phyloP scores from a whole-genome alignment of 1,140 invertebrate genomes.

The Babylonia areolata region DNA sequence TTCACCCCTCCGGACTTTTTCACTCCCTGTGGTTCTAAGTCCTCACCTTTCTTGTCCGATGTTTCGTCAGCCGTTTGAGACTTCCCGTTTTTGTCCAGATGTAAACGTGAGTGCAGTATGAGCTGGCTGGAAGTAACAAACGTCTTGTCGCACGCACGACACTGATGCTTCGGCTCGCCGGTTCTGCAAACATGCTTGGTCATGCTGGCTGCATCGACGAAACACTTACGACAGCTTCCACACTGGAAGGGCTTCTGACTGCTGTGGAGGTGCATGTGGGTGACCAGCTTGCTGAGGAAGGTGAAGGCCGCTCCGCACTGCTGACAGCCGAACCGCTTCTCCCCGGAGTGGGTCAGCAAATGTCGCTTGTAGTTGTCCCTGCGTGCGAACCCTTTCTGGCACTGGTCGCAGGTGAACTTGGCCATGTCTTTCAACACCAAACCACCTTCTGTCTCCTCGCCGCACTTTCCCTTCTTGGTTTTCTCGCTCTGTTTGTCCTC shows the following conservation, averaged over 20 bases:
- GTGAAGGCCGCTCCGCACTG: conserved; percentile 31
- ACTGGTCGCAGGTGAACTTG: neutral
- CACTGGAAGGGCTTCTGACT: conserved; percentile 5
- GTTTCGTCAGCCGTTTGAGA: neutral
- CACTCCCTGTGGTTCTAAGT: neutral
- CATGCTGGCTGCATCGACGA: neutral
- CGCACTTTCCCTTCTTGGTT: neutral
- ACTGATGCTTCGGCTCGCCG: neutral
- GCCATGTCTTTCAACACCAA: too few relatives aligned
- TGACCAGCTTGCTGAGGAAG: neutral
- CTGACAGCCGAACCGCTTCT: conserved; percentile 86
- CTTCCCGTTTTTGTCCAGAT: neutral
- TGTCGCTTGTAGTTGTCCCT: conserved; percentile 72
- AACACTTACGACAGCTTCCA: neutral
- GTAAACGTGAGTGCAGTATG: neutral
- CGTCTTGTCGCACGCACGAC: neutral
- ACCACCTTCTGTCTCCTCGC: neutral
- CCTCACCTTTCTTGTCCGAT: neutral
- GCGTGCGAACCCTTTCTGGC: neutral
- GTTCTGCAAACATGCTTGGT: neutral
- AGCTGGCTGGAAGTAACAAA: neutral
- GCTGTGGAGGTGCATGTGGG: neutral
- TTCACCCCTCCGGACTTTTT: too few relatives aligned
- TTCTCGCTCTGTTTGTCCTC: neutral
- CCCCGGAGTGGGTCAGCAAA: conserved; percentile 93